Conservation (phyloP, 2,797 vertebrate genomes). For the Scomberomorus guttatus region DNA sequence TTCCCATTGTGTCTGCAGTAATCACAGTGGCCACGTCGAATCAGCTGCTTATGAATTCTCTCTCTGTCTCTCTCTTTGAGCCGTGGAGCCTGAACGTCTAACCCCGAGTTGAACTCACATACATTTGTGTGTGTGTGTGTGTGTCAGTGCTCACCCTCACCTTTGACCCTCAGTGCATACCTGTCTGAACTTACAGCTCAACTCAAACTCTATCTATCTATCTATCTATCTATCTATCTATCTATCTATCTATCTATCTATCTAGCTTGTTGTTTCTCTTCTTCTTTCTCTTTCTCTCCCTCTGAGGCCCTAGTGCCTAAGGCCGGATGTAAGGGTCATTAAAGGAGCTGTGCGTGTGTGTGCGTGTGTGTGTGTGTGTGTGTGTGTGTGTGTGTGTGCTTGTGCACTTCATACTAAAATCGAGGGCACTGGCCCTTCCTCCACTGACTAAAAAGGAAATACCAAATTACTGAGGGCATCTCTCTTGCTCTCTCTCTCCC, state of each 20-base stretch:
- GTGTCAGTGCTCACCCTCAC: constrained; percentile 42
- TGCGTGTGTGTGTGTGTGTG: constrained; percentile 36
- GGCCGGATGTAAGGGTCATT: constrained; percentile 79
- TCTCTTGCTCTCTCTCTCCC: constrained; percentile 19
- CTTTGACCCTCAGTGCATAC: constrained; percentile 57
- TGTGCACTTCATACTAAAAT: constrained; percentile 45
- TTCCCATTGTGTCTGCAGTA: constrained; percentile 44
- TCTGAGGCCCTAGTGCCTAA: constrained; percentile 50
- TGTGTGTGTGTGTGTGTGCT: constrained; percentile 34
- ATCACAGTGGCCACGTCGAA: constrained; percentile 53
- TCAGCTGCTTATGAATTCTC: constrained; percentile 77
- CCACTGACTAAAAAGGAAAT: constrained; percentile 80
- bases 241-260: background rate
- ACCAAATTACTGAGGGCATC: constrained; percentile 80
- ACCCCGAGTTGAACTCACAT: constrained; percentile 74
- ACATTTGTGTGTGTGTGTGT: constrained; percentile 35
- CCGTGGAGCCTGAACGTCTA: constrained; percentile 75
- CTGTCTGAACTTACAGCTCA: constrained; percentile 32
- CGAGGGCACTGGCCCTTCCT: constrained; percentile 71
- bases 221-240: constrained; percentile 24
- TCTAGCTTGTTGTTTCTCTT: too few species aligned
- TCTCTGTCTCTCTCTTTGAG: constrained; percentile 62
- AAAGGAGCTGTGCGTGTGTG: constrained; percentile 55
- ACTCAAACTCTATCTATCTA: constrained; percentile 17
- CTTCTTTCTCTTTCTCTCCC: constrained; percentile 17